Evolutionary conservation across 64 coral and sea anemone species (phyloP).

Genomic region (Montipora sp.): DNA sequence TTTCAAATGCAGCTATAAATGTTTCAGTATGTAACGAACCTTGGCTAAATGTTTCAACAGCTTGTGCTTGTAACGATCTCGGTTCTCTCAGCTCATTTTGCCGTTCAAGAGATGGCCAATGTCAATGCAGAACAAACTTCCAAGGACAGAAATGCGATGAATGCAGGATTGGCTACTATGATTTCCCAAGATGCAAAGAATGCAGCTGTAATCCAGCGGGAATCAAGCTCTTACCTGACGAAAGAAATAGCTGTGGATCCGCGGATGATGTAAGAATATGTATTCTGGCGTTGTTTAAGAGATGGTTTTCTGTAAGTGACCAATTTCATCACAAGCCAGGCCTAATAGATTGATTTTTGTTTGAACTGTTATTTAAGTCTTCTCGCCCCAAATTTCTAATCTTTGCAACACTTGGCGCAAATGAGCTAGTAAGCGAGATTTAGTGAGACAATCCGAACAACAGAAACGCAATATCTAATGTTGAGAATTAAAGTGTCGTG

Average conservation of each 20-base stretch:
- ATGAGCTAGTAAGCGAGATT: too few species aligned
- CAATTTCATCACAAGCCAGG: too few species aligned
- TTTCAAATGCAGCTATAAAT: too few species aligned
- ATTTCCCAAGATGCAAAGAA: conserved; percentile 84
- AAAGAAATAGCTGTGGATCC: conserved; percentile 68
- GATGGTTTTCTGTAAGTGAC: too few species aligned
- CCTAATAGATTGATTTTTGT: too few species aligned
- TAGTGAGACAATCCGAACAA: too few species aligned
- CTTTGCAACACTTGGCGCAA: too few species aligned
- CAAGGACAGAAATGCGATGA: conserved; percentile 80
- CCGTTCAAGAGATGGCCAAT: conserved; percentile 81
- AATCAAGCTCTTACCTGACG: conserved; percentile 66
- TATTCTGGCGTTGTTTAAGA: background rate
- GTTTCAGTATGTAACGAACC: too few species aligned
- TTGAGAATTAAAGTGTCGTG: too few species aligned
- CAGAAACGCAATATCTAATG: too few species aligned
- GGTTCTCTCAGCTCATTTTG: conserved; percentile 93
- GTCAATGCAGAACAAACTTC: conserved; percentile 86
- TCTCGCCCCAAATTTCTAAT: too few species aligned
- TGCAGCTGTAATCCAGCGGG: conserved; percentile 92
- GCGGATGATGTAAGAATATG: conserved; percentile 43
- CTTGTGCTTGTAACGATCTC: conserved; percentile 75
- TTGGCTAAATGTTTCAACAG: conserved; percentile 12
- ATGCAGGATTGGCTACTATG: conserved; percentile 89
- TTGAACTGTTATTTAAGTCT: too few species aligned